These are phyloP conservation scores for Crotalus viridis DNA, from an alignment of 2,113 vertebrate species.

Conservation along the genomic window DNA sequence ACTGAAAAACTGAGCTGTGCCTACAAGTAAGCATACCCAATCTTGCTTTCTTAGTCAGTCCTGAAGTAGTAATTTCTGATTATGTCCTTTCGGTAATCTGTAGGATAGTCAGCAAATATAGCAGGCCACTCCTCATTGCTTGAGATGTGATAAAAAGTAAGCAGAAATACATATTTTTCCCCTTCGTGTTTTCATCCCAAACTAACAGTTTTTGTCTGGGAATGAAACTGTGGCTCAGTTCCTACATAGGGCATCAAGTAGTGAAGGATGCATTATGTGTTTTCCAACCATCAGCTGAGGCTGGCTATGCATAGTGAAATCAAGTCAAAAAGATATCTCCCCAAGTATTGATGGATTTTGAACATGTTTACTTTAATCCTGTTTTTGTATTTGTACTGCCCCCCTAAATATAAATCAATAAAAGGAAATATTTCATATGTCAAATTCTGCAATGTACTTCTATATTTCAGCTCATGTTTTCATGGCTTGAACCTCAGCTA, in stretches of 20 bases:
- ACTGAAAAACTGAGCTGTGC: neutral
- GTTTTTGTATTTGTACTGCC: neutral
- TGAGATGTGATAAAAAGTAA: neutral
- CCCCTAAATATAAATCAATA: neutral
- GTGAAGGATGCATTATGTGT: neutral
- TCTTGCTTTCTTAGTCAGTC: neutral
- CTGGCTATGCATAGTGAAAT: neutral
- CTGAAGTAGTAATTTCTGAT: neutral
- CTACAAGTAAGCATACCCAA: neutral
- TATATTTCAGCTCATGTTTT: neutral
- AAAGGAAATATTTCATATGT: neutral
- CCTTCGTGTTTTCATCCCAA: neutral
- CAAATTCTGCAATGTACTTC: neutral
- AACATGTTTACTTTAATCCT: neutral
- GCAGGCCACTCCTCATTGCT: neutral
- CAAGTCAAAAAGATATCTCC: neutral
- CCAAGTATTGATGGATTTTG: neutral
- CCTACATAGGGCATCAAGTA: neutral
- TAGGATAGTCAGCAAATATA: neutral
- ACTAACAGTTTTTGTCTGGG: neutral
- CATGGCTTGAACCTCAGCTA: neutral
- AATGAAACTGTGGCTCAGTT: neutral
- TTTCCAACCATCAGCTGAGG: neutral
- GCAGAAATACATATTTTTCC: neutral
- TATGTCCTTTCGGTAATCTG: neutral